Evolutionary conservation across 2,888 invertebrate species (phyloP).

Genomic region (Raillietiella orientalis): DNA sequence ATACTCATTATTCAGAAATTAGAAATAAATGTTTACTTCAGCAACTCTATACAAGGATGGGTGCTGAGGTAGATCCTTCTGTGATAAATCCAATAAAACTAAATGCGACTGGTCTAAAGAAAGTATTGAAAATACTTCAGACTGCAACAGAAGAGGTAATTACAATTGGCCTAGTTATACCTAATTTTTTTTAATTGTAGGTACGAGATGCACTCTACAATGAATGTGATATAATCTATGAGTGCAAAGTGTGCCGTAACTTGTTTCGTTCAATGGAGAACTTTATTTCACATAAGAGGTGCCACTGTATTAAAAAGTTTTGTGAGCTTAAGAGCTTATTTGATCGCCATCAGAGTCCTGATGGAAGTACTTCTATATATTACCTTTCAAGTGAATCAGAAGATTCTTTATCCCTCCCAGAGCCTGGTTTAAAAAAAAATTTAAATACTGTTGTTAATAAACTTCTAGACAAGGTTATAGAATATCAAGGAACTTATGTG

Average conservation of each 20-base stretch:
- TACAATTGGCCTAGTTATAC: constrained; percentile 4
- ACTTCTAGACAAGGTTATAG: no score
- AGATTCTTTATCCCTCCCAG: constrained; percentile 4
- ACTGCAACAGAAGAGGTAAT: constrained; percentile 36
- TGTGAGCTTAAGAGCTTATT: constrained; percentile 8
- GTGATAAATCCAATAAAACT: constrained; percentile 28
- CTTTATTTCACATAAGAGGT: constrained; percentile 64
- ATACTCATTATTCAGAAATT: no score
- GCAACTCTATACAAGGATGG: no score
- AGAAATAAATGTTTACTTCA: no score
- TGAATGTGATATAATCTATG: constrained; percentile 64
- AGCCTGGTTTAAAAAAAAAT: no score
- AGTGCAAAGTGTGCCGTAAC: constrained; percentile 55
- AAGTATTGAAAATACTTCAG: constrained; percentile 34
- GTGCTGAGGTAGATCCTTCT: no score
- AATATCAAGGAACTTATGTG: no score
- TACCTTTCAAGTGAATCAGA: constrained; percentile 7
- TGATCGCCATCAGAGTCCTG: no score
- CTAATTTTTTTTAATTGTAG: constrained; percentile 18
- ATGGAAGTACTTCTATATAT: no score
- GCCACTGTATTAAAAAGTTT: constrained; percentile 8
- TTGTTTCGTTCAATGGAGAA: constrained; percentile 58
- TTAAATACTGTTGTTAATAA: no score
- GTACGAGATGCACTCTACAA: constrained; percentile 33
- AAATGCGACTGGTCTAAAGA: constrained; percentile 29